Evolutionary conservation across 2,888 invertebrate genomes (phyloP).

Genomic region (Mantis religiosa): DNA sequence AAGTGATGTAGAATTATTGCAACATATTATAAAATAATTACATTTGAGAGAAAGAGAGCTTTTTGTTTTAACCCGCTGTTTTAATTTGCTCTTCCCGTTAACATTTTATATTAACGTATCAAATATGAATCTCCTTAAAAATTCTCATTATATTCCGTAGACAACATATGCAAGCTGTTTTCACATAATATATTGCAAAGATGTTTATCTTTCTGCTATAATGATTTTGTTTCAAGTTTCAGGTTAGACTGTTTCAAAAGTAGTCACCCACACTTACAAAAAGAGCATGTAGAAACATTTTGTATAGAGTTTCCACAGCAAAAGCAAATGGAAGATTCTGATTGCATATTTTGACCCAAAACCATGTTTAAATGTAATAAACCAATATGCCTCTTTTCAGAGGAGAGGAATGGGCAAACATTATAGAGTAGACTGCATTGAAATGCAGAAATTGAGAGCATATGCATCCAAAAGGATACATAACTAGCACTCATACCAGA

Average conservation of each 20-base stretch:
- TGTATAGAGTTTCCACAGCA: neutral
- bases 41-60: too few species aligned
- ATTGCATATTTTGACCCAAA: neutral
- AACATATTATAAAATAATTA: too few species aligned
- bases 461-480: constrained; percentile 1
- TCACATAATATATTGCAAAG: too few species aligned
- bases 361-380: neutral
- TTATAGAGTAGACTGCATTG: neutral
- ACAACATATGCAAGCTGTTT: too few species aligned
- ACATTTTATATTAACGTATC: too few species aligned
- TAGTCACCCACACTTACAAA: neutral
- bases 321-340: neutral
- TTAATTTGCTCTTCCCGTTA: too few species aligned
- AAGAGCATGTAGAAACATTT: neutral
- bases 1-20: too few species aligned
- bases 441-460: neutral
- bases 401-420: constrained; percentile 17
- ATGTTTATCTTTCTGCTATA: too few species aligned
- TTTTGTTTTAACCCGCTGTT: too few species aligned
- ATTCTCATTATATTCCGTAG: too few species aligned
- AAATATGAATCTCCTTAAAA: too few species aligned
- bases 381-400: neutral
- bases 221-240: too few species aligned
- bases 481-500: constrained; percentile 12
- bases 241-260: neutral